phyloP scores from a whole-genome alignment of 2,113 vertebrate species.

The Alouatta palliata region DNA sequence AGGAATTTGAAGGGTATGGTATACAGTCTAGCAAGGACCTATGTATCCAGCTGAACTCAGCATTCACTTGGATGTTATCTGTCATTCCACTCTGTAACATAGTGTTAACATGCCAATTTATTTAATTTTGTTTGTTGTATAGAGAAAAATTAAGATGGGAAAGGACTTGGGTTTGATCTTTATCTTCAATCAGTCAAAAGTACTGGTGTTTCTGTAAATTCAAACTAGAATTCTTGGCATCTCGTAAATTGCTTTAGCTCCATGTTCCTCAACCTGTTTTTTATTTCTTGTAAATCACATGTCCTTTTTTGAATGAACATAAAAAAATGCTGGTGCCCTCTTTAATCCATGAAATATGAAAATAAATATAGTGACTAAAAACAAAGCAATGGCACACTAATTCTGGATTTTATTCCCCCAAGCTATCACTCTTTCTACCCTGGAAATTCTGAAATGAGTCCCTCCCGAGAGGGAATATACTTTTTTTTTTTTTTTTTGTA shows the following conservation, averaged over 20 bases:
- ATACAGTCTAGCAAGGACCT: not conserved
- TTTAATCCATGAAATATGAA: not conserved
- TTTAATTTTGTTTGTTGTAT: not conserved
- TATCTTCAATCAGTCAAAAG: not conserved
- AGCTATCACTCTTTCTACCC: not conserved
- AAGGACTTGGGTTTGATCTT: not conserved
- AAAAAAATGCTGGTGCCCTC: not conserved
- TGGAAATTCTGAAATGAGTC: not conserved
- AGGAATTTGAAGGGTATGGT: not conserved
- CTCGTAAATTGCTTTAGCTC: not conserved
- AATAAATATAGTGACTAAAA: not conserved
- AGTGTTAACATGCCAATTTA: rapidly evolving
- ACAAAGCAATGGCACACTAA: not conserved
- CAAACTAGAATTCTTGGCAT: not conserved
- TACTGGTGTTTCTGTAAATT: not conserved
- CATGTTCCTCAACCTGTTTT: not conserved
- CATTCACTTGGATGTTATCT: not conserved
- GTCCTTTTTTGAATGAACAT: not conserved
- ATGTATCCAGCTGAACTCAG: not conserved
- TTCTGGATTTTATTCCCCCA: not conserved
- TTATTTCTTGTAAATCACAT: not conserved
- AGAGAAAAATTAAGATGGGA: not conserved
- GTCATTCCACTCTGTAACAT: no score
- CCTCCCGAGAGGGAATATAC: not conserved
- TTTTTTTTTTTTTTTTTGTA: no score